A percentile compares a stretch with the other conserved stretches of the same genome.
Evolutionary conservation across 1,140 invertebrate genomes (phyloP).

Genomic region (Wasmannia auropunctata): DNA sequence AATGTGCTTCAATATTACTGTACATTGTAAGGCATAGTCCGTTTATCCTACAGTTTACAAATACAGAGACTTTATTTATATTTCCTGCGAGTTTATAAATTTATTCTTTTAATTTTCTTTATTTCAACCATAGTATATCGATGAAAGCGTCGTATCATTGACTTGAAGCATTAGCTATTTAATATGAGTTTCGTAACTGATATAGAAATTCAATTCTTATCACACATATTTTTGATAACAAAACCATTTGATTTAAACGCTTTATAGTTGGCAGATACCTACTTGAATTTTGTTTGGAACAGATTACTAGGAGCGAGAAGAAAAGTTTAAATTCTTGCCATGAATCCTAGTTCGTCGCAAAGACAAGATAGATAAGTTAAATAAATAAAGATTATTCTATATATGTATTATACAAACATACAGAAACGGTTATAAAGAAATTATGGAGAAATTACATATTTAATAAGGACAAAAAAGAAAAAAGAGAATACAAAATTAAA

Average conservation of each 20-base stretch:
- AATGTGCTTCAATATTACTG: slow-evolving; percentile 25
- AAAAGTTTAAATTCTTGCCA: background rate
- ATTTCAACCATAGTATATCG: background rate
- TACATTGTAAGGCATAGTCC: background rate
- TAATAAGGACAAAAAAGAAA: background rate
- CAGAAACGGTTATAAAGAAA: too few relatives aligned
- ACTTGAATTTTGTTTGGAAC: background rate
- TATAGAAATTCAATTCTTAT: background rate
- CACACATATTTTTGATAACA: background rate
- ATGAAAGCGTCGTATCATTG: background rate
- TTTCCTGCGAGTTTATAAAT: background rate
- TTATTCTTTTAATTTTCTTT: background rate
- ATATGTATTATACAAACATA: too few relatives aligned
- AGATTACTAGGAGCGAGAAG: background rate
- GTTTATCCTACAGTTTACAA: background rate
- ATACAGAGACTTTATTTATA: background rate
- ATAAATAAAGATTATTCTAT: slow-evolving; percentile 23
- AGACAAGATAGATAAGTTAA: background rate
- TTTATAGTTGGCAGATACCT: background rate
- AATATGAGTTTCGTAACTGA: background rate
- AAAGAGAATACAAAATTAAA: background rate
- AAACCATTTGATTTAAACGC: background rate
- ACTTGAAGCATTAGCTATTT: background rate
- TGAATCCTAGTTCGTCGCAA: background rate
- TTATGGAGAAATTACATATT: background rate